These are phyloP conservation scores for Drosophila kohkoa DNA, from an alignment of 1,140 invertebrate genomes.

Conservation along the genomic window DNA sequence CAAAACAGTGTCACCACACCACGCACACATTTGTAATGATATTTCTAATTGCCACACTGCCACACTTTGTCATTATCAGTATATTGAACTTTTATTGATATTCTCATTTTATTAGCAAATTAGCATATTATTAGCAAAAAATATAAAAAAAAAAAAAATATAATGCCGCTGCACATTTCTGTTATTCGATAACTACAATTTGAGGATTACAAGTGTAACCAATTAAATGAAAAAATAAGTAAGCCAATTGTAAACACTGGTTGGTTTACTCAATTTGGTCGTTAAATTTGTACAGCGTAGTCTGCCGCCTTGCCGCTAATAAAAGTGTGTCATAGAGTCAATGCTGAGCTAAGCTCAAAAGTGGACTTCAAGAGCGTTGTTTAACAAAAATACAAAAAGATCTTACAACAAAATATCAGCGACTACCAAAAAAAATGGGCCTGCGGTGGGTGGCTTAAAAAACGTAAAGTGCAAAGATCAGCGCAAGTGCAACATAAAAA, in stretches of 20 bases:
- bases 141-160: too few species aligned
- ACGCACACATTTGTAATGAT: background rate
- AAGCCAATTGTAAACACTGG: too few species aligned
- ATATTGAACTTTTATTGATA: too few species aligned
- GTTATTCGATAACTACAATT: background rate
- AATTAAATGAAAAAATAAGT: background rate
- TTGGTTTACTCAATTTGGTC: background rate
- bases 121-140: too few species aligned
- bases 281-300: slow-evolving; percentile 51
- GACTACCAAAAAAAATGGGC: too few species aligned
- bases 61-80: too few species aligned
- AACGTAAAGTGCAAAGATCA: slow-evolving; percentile 11
- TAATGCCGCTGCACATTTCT: too few species aligned
- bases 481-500: slow-evolving; percentile 14
- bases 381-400: slow-evolving; percentile 13
- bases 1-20: slow-evolving; percentile 5
- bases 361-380: slow-evolving; percentile 25
- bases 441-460: slow-evolving; percentile 30
- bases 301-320: slow-evolving; percentile 7
- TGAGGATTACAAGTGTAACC: background rate
- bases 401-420: slow-evolving; percentile 20
- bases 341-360: slow-evolving; percentile 44
- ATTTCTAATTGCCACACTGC: background rate
- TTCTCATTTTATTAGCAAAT: too few species aligned
- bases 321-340: slow-evolving; percentile 38